A percentile compares a stretch with the other conserved stretches of the same genome.
These are phyloP conservation scores for Rhabdophis nuchalis DNA, from an alignment of 2,797 vertebrate species.

Conservation along the genomic window DNA sequence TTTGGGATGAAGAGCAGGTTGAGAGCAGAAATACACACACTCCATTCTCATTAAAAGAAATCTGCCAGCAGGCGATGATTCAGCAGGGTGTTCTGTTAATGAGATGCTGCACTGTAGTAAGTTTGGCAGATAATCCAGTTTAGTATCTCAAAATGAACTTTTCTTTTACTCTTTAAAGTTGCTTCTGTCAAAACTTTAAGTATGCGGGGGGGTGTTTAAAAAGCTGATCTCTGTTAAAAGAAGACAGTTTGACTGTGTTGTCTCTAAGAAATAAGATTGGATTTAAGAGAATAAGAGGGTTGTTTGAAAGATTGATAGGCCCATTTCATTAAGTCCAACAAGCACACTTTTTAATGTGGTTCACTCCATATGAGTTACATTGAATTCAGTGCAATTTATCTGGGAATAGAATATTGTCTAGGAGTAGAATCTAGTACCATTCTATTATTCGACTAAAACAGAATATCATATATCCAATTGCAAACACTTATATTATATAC, in stretches of 20 bases:
- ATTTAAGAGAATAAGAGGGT: slow-evolving; percentile 40
- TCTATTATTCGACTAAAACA: slow-evolving; percentile 1
- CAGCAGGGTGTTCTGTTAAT: slow-evolving; percentile 31
- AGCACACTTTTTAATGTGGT: background rate
- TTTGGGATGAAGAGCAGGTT: slow-evolving; percentile 3
- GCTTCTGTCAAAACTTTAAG: slow-evolving; percentile 43
- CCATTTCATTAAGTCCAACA: slow-evolving; percentile 23
- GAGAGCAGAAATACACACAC: slow-evolving; percentile 15
- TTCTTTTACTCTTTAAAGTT: slow-evolving; percentile 36
- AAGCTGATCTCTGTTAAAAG: slow-evolving; percentile 37
- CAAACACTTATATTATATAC: slow-evolving; percentile 8
- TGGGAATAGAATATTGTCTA: background rate
- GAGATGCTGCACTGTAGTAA: slow-evolving; percentile 37
- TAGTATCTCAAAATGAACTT: slow-evolving; percentile 43
- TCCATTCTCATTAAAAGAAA: background rate
- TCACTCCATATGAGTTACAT: background rate
- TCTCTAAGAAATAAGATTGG: slow-evolving; percentile 12
- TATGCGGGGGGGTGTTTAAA: background rate
- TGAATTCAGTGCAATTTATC: background rate
- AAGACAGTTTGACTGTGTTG: slow-evolving; percentile 35
- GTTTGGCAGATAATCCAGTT: slow-evolving; percentile 24
- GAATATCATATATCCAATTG: slow-evolving; percentile 22
- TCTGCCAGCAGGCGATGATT: slow-evolving; percentile 32
- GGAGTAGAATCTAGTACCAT: background rate
- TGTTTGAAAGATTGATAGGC: background rate